Conservation (phyloP, 2,797 vertebrate species). For the Linurgus olivaceus region DNA sequence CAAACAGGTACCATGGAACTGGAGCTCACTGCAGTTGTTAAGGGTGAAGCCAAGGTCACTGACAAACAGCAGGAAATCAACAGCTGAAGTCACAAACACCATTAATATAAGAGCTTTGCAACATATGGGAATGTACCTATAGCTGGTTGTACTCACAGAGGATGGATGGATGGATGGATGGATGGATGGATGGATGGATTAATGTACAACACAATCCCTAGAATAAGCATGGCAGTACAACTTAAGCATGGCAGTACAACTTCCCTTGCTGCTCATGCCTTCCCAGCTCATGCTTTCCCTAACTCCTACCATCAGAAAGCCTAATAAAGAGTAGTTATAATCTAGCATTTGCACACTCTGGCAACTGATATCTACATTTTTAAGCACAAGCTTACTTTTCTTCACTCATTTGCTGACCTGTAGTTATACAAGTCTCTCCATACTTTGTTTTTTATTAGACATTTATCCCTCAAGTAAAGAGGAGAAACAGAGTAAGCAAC, state of each 20-base stretch:
- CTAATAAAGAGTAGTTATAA: not conserved
- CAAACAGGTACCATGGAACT: not conserved
- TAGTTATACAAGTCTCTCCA: not conserved
- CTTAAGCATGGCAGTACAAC: not conserved
- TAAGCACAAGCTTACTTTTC: not conserved
- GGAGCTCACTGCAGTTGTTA: not conserved
- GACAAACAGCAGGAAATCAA: not conserved
- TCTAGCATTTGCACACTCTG: not conserved
- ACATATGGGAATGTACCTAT: not conserved
- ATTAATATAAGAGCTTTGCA: not conserved
- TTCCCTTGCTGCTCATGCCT: not conserved
- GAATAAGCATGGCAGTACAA: rapidly evolving
- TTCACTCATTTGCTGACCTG: not conserved
- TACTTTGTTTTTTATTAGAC: not conserved
- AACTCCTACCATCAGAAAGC: not conserved
- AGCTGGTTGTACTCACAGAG: not conserved
- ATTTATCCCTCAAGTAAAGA: not conserved
- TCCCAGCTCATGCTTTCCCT: not conserved
- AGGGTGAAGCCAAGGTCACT: not conserved
- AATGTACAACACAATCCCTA: rapidly evolving
- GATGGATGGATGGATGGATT: not conserved
- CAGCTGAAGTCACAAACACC: not conserved
- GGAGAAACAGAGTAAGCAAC: not conserved
- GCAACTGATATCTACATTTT: not conserved
- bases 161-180: not conserved